A percentile compares a stretch with the other conserved stretches of the same genome.
Evolutionary conservation across 2,113 vertebrate genomes (phyloP).

Genomic region (Pelodiscus sinensis): DNA sequence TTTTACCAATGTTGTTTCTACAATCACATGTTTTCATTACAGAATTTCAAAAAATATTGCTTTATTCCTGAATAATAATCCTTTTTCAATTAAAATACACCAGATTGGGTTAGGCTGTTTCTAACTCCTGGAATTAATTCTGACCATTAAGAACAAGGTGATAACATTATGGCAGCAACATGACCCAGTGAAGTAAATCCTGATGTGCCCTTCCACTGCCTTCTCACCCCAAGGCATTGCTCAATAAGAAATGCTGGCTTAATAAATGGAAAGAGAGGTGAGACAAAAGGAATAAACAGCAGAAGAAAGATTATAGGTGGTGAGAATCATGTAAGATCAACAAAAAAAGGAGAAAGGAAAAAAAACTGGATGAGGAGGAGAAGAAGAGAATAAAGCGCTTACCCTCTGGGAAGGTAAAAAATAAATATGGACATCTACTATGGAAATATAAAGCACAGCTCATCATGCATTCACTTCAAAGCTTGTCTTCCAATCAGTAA

Average conservation of each 20-base stretch:
- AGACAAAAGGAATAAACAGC: background rate
- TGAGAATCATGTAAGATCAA: background rate
- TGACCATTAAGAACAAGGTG: background rate
- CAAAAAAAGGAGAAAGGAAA: background rate
- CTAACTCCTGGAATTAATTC: background rate
- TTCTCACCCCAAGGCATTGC: accelerated
- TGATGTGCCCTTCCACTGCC: background rate
- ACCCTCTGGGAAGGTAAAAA: background rate
- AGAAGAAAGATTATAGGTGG: background rate
- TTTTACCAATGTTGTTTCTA: background rate
- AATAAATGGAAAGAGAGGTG: background rate
- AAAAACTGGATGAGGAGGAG: background rate
- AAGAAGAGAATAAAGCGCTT: background rate
- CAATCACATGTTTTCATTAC: background rate
- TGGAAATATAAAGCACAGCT: background rate
- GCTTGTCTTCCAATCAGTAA: background rate
- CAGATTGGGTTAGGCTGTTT: background rate
- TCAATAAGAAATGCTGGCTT: background rate
- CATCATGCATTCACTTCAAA: background rate
- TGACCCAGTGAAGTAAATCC: background rate
- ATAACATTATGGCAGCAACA: background rate
- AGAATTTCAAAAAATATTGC: background rate
- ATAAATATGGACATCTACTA: background rate
- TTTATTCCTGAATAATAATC: background rate
- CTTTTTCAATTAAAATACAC: background rate